phyloP scores from a whole-genome alignment of 2,888 invertebrate species.

The Conomelus anceps region DNA sequence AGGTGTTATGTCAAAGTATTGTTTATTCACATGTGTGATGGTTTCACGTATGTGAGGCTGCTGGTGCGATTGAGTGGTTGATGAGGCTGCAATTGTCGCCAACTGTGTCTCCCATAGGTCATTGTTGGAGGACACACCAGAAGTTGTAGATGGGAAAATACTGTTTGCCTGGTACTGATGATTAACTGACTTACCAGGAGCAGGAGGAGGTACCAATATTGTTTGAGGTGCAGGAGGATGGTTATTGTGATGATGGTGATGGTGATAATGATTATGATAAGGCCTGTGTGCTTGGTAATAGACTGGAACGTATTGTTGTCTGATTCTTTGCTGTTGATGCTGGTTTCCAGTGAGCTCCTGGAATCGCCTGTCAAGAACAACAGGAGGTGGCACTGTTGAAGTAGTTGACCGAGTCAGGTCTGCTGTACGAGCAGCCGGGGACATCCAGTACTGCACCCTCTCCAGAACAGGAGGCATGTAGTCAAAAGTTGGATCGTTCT shows the following conservation, averaged over 20 bases:
- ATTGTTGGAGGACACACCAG: slow-evolving; percentile 7
- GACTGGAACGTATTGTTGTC: slow-evolving; percentile 35
- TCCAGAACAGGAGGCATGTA: slow-evolving; percentile 76
- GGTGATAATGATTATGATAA: slow-evolving; percentile 29
- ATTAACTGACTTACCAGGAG: slow-evolving; percentile 23
- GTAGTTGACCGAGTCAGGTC: slow-evolving; percentile 43
- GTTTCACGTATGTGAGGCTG: background rate
- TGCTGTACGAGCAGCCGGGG: slow-evolving; percentile 52
- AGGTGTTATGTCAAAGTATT: slow-evolving; percentile 13
- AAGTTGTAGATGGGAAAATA: slow-evolving; percentile 28
- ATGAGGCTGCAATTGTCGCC: background rate
- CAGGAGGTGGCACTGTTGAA: slow-evolving; percentile 43
- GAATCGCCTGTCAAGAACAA: slow-evolving; percentile 39
- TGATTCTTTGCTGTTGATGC: slow-evolving; percentile 33
- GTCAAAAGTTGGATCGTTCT: slow-evolving; percentile 78
- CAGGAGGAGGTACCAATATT: slow-evolving; percentile 61
- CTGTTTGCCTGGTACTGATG: slow-evolving; percentile 36
- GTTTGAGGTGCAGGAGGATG: slow-evolving; percentile 48
- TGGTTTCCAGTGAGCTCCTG: slow-evolving; percentile 35
- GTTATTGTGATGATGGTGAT: slow-evolving; percentile 18
- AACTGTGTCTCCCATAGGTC: slow-evolving; percentile 6
- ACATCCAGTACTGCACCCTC: slow-evolving; percentile 73
- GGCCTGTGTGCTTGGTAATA: slow-evolving; percentile 31
- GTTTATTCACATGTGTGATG: slow-evolving; percentile 17
- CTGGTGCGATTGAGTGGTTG: slow-evolving; percentile 15